Evolutionary conservation across 2,113 vertebrate species (phyloP).

Genomic region (Coptodon rendalli): DNA sequence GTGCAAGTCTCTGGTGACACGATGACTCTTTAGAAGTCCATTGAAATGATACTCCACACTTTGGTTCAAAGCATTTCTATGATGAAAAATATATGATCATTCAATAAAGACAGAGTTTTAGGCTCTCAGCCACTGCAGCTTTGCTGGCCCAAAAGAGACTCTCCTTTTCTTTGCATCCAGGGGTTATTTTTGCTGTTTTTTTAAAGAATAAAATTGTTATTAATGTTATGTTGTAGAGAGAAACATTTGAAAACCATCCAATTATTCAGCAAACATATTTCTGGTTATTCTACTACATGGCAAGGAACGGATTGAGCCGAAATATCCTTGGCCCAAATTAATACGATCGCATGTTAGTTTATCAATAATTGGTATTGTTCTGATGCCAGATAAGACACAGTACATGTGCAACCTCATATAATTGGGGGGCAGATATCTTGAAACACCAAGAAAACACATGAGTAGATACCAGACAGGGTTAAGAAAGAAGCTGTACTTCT

Average conservation of each 20-base stretch:
- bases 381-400: not conserved
- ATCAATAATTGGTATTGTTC: conserved; percentile 6
- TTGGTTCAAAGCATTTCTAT: conserved; percentile 40
- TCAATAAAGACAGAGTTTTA: conserved; percentile 28
- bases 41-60: conserved; percentile 31
- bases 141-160: conserved; percentile 1
- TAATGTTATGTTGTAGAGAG: conserved; percentile 19
- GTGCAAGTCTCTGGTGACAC: conserved; percentile 8
- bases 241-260: not conserved
- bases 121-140: conserved; percentile 42
- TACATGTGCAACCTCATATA: not conserved
- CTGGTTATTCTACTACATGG: not conserved
- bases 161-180: not conserved
- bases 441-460: not conserved
- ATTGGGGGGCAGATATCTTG: not conserved
- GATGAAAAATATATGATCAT: conserved; percentile 58
- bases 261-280: not conserved
- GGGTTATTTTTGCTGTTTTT: conserved; percentile 26
- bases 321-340: not conserved
- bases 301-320: not conserved
- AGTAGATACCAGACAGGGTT: not conserved
- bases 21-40: conserved; percentile 29
- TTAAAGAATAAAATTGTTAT: conserved; percentile 33
- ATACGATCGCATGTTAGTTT: not conserved
- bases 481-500: not conserved